Evolutionary conservation across 2,113 vertebrate species (phyloP), one percentile per base, ranked within the genome.

Genomic region (Rynchops niger): DNA sequence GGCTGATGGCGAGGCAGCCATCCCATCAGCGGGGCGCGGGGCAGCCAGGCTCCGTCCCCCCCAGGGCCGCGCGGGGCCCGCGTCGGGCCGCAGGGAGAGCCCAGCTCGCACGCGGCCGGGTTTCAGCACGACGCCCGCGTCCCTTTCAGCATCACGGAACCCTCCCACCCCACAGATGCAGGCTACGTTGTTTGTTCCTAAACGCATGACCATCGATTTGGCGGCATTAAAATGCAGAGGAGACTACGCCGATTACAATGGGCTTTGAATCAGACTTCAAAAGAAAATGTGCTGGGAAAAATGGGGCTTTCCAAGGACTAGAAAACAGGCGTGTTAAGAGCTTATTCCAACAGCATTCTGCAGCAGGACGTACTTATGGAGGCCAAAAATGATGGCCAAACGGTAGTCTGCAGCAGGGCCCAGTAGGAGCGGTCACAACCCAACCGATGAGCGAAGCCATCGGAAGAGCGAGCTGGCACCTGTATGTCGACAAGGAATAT

Each of bases 141-240:
- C 86, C 61, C 30, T 86, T 92, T 50, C 77, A 93, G 42, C 82
- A 70, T 34, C 50, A 59, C 12, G 42, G 7, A 94, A 90, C 82
- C 86, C 92, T 94, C 96, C 92, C 94, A 94, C 70, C 73, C 91
- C 12, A 36, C 95, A 95, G 81, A 97, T 95, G 94, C 34, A 38
- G 88, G 80, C 73, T 38, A 69, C 59, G 61, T 69, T 65, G 70
- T 82, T 94, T 80, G 2, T 94, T 84, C 80, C 91, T 15, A 56
- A 96, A 89, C 11, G 63, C 58, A 20, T 26, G 76, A 61, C 90
- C 86, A 95, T 58, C 71, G 94, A 95, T 93, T 92, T 52, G 61
- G 49, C 65, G 21, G 49, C 92, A 94, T 97, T 95, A 95, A 84
- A 79, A 97, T 91, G 95, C 94, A 89, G 9, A 36, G 86, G 83